These are phyloP conservation scores for Himalopsyche anomala DNA, from an alignment of 2,888 invertebrate genomes.

Conservation along the genomic window DNA sequence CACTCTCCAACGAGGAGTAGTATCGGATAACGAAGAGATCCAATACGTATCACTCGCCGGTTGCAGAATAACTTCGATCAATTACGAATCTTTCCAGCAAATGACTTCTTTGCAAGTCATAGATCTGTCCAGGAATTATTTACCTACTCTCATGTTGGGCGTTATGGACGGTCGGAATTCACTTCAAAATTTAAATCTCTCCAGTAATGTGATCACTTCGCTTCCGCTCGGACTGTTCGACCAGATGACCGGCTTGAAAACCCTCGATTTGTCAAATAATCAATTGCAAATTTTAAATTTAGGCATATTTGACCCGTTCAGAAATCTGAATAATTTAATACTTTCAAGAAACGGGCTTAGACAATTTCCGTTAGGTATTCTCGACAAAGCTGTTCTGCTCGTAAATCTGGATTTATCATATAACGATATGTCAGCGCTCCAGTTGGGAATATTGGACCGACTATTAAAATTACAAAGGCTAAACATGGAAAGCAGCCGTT, in stretches of 20 bases:
- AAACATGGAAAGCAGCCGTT: slow-evolving; percentile 48
- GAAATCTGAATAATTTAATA: slow-evolving; percentile 27
- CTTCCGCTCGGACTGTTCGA: slow-evolving; percentile 57
- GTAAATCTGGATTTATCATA: slow-evolving; percentile 52
- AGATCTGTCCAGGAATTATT: slow-evolving; percentile 56
- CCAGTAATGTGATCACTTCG: slow-evolving; percentile 46
- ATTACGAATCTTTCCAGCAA: slow-evolving; percentile 43
- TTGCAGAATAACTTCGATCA: slow-evolving; percentile 54
- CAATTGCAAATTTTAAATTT: slow-evolving; percentile 46
- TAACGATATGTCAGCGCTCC: slow-evolving; percentile 53
- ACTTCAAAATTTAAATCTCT: slow-evolving; percentile 54
- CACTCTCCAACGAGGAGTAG: slow-evolving; percentile 46
- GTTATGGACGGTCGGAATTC: slow-evolving; percentile 51
- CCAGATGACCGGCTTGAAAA: slow-evolving; percentile 50
- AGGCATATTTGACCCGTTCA: slow-evolving; percentile 55
- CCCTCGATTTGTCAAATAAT: slow-evolving; percentile 60
- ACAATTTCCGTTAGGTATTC: slow-evolving; percentile 55
- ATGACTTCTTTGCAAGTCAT: slow-evolving; percentile 52
- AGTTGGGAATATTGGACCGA: slow-evolving; percentile 59
- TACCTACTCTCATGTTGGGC: slow-evolving; percentile 46
- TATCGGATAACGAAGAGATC: slow-evolving; percentile 53
- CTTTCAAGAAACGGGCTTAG: slow-evolving; percentile 51
- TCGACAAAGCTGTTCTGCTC: slow-evolving; percentile 48
- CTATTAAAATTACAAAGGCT: slow-evolving; percentile 43
- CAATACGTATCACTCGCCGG: slow-evolving; percentile 44